Conservation (phyloP, 2,113 vertebrate genomes). For the Lasiurus borealis region DNA sequence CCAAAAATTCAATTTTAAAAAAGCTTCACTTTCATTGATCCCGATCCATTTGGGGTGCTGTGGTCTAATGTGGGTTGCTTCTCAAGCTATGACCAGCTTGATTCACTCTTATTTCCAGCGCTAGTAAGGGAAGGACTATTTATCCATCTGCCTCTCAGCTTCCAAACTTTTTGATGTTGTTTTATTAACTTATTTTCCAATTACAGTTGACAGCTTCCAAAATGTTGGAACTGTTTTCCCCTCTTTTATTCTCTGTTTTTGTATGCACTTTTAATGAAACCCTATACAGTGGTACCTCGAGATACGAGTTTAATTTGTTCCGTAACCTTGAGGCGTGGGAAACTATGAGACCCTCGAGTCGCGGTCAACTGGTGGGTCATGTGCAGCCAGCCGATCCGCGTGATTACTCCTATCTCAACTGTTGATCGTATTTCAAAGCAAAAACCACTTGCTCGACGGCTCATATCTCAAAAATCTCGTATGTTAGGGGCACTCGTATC, state of each 20-base stretch:
- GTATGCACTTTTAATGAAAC: slow-evolving; percentile 18
- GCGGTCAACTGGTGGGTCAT: no score
- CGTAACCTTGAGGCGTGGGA: no score
- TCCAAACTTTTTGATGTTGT: neutral
- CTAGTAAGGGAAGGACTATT: neutral
- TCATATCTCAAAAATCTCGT: no score
- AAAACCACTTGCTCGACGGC: no score
- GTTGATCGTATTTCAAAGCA: no score
- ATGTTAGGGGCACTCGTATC: no score
- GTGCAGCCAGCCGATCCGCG: no score
- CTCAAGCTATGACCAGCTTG: neutral
- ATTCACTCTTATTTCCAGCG: neutral
- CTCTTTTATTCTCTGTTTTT: neutral
- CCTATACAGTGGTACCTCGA: no score
- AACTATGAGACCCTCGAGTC: no score
- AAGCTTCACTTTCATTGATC: neutral
- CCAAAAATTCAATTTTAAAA: neutral
- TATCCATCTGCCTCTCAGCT: neutral
- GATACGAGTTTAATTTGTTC: no score
- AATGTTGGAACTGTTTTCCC: neutral
- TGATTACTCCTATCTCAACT: no score
- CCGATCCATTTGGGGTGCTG: neutral
- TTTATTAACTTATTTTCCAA: neutral
- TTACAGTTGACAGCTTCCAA: neutral
- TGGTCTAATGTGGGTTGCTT: neutral